Evolutionary conservation across 2,888 invertebrate species (phyloP), one percentile per base, ranked within the genome.

Genomic region (Esperia sulphurella): DNA sequence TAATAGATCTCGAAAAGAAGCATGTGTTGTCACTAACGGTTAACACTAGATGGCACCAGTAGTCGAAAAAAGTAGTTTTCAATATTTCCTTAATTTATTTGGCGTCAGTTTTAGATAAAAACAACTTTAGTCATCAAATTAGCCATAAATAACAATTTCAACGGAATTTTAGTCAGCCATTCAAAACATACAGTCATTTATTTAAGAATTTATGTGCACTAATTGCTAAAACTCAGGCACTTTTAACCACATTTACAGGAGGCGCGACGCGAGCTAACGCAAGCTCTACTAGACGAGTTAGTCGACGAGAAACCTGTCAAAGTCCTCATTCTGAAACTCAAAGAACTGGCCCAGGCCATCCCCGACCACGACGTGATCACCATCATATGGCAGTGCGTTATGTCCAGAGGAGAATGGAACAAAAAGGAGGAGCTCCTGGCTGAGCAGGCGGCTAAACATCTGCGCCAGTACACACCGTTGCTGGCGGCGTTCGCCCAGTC

Each of bases 331-430:
- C 90, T 92, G 56, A 96, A 97, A 82, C 92, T 97, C 58, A 94
- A 95, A 65, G 98, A 98, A 76, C 94, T 96, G 91, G 95, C 96
- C 63, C 86, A 90, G 68, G 91, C 91, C 83, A 95, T 98, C 74
- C 94, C 95, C 48, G 98, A 98, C 83, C 95, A 97, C 78, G 98
- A 98, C 90, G 94, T 96, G 61, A 93, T 96, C 66, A 93, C 94
- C 68, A 92, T 97, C 83, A 93, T 98, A 69, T 98, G 98, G 98
- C 94, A 93, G 61, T 96, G 97, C 58, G 94, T 98, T 66, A 98
- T 98, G 98, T 94, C 95, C 47, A 94, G 96, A 69, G 96, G 97
- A 51, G 98, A 98, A 87, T 98, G 98, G 98, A 98, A 98, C 88
- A 98, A 98, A 88, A 98, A 98, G 79, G 98, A 98, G 82, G 98